Evolutionary conservation across 1,140 invertebrate genomes (phyloP), one percentile per base, ranked within the genome.

Genomic region (Atta texana): DNA sequence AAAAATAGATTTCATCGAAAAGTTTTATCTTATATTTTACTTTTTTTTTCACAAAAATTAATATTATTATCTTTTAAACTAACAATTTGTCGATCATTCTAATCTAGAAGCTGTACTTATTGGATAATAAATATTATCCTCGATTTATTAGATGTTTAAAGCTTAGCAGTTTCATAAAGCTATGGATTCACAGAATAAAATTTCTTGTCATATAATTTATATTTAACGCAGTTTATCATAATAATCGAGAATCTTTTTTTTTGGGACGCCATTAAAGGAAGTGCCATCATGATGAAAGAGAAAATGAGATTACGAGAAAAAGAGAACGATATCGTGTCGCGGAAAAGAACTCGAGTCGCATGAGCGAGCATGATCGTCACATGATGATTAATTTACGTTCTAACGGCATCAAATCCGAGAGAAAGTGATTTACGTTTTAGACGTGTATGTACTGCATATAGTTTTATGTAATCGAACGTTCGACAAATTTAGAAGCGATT

Each of bases 221-320:
- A 49, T 14, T 59, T 72, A 82, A 81, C 7, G 64, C 51, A 81
- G 21, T 57, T 78, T 59, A 24, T 21, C 16, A 6, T 49, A 34
- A 24, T 72, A 82, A 82, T 49, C 18, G 68, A 49, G 18, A 49
- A 8, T 14, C 55, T 31, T 61, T 74, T 82, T 74, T 18, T 14
- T 28, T 10, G 64, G 31, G 21, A 80, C 61, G 31, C 64, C 49
- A 81, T 71, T 81, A 81, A 16, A 18, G 64, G 21, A 72, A 82
- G 68, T 59, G 53, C 3, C 34, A 39, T 10, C 24, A 39, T 61
- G 80, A 61, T 74, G 39, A 82, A 82, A 69, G 18, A 16, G 68
- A 82, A 82, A 82, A 82, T 82, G 18, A 24, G 51, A 82, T 82
- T 82, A 82, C 68, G 68, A 31, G 39, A 55, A 74, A 74, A 74